Percentiles rank a stretch among this genome's conserved stretches.
These are phyloP conservation scores for Anarsia innoxiella DNA, from an alignment of 2,888 invertebrate genomes.

Conservation along the genomic window DNA sequence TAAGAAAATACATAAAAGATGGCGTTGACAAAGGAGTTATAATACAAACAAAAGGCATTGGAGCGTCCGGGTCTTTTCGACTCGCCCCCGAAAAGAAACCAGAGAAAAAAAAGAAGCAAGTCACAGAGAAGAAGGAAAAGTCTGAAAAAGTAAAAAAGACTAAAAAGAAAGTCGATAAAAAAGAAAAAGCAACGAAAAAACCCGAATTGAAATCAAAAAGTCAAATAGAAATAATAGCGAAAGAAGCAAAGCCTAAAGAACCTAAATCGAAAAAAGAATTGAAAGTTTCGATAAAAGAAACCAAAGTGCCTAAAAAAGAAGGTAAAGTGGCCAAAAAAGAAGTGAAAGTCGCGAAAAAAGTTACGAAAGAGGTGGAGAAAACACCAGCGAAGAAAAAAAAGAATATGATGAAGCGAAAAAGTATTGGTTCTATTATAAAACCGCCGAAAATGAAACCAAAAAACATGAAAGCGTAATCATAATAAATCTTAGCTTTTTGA, in stretches of 20 bases:
- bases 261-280: slow-evolving; percentile 11
- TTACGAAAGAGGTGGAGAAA: slow-evolving; percentile 5
- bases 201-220: slow-evolving; percentile 1
- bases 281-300: slow-evolving; percentile 10
- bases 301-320: slow-evolving; percentile 17
- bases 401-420: slow-evolving; percentile 47
- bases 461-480: too few relatives aligned
- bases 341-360: slow-evolving; percentile 12
- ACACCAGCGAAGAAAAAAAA: slow-evolving; percentile 42
- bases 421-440: slow-evolving; percentile 56
- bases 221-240: slow-evolving; percentile 14
- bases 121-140: slow-evolving; percentile 5
- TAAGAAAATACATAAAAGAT: slow-evolving; percentile 48
- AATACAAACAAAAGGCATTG: slow-evolving; percentile 60
- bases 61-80: slow-evolving; percentile 64
- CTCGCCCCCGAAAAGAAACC: slow-evolving; percentile 27
- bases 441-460: slow-evolving; percentile 60
- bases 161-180: slow-evolving; percentile 19
- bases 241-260: slow-evolving; percentile 13
- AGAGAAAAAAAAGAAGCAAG: slow-evolving; percentile 7
- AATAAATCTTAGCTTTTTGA: neutral
- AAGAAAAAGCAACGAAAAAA: slow-evolving; percentile 11
- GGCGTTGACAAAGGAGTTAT: slow-evolving; percentile 49
- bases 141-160: slow-evolving; percentile 4
- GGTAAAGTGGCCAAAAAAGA: slow-evolving; percentile 5